phyloP scores from a whole-genome alignment of 2,113 vertebrate species.

The Erythrocercus mccallii region DNA sequence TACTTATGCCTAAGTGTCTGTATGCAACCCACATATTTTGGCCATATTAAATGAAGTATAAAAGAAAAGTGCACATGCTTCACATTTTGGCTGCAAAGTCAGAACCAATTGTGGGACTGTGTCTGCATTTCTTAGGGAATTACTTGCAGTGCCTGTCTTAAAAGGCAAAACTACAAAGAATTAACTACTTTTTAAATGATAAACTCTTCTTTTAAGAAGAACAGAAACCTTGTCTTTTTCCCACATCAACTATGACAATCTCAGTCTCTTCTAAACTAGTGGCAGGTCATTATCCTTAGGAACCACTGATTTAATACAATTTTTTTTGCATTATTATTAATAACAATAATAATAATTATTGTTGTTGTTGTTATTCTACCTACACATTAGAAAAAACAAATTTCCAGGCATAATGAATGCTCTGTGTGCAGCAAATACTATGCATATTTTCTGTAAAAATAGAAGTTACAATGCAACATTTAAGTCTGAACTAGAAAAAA shows the following conservation, averaged over 20 bases:
- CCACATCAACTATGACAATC: background rate
- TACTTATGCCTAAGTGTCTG: slow-evolving; percentile 26
- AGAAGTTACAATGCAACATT: background rate
- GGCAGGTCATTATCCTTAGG: background rate
- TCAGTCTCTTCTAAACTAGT: background rate
- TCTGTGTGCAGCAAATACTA: background rate
- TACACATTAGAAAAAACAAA: background rate
- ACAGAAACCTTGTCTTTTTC: background rate
- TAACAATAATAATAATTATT: background rate
- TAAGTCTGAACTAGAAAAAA: background rate
- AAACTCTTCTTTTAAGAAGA: background rate
- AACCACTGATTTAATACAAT: background rate
- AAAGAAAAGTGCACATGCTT: slow-evolving; percentile 47
- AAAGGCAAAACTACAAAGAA: background rate
- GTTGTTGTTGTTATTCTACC: background rate
- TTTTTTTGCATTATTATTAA: background rate
- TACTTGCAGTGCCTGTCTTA: background rate
- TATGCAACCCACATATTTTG: slow-evolving; percentile 39
- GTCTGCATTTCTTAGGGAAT: slow-evolving; percentile 1
- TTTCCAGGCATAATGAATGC: background rate
- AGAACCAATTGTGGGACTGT: slow-evolving; percentile 25
- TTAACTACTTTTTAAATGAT: background rate
- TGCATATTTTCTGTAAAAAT: background rate
- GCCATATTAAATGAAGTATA: slow-evolving; percentile 26
- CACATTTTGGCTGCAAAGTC: background rate